These are phyloP conservation scores for Ophion costatus DNA, from an alignment of 2,888 invertebrate species.

Conservation along the genomic window DNA sequence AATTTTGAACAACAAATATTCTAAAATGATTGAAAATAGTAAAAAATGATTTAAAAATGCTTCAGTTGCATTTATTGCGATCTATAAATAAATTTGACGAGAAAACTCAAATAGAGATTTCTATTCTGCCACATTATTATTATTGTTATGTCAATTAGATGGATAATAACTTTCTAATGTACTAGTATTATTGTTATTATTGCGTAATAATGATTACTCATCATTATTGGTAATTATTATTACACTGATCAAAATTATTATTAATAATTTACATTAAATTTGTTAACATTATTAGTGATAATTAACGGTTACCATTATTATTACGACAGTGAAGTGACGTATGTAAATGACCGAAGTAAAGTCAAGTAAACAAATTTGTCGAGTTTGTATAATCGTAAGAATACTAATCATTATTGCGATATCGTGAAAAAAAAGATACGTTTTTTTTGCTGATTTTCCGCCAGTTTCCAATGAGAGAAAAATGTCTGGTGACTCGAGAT, in stretches of 20 bases:
- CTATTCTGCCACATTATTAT: no score
- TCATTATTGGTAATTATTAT: not conserved
- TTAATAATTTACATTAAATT: not conserved
- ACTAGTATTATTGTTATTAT: not conserved
- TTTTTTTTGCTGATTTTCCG: not conserved
- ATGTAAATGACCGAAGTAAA: no score
- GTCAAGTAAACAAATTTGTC: not conserved
- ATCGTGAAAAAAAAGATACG: not conserved
- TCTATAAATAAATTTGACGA: no score
- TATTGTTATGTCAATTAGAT: no score
- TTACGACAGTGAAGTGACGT: no score
- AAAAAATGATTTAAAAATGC: not conserved
- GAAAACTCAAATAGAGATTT: no score
- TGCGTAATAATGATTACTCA: not conserved
- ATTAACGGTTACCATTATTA: no score
- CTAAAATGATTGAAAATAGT: not conserved
- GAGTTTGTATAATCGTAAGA: not conserved
- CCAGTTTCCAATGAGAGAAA: slow-evolving; percentile 12
- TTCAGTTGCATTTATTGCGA: not conserved
- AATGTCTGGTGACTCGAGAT: slow-evolving; percentile 18
- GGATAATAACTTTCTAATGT: no score
- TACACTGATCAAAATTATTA: not conserved
- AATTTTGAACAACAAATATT: not conserved
- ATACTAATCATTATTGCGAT: not conserved
- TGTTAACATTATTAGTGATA: not conserved